phyloP scores from a whole-genome alignment of 1,140 invertebrate species.

The Cecropterus lyciades region DNA sequence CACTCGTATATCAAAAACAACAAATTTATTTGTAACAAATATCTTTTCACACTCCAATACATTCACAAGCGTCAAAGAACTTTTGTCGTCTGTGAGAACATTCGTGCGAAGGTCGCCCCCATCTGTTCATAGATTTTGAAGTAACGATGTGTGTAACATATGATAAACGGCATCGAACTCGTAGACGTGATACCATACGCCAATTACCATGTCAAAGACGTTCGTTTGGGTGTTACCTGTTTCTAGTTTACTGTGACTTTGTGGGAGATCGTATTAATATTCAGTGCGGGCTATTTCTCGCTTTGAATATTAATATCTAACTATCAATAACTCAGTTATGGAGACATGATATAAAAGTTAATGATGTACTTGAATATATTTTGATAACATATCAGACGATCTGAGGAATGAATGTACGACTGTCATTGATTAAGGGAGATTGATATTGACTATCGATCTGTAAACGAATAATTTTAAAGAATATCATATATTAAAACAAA shows the following conservation, averaged over 20 bases:
- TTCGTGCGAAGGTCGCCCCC: neutral
- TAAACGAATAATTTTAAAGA: too few relatives aligned
- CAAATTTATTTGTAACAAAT: too few relatives aligned
- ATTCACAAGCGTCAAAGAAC: neutral
- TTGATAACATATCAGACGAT: too few relatives aligned
- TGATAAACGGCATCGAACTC: neutral
- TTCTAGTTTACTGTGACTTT: neutral
- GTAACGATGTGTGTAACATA: neutral
- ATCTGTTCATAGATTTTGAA: neutral
- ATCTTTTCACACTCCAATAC: neutral
- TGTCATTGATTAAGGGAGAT: too few relatives aligned
- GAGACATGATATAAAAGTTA: neutral
- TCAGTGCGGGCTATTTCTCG: neutral
- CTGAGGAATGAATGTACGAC: too few relatives aligned
- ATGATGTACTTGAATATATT: neutral
- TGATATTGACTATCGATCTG: too few relatives aligned
- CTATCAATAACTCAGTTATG: neutral
- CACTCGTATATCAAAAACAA: too few relatives aligned
- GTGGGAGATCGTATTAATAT: conserved; percentile 5
- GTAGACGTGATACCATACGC: neutral
- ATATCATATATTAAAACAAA: too few relatives aligned
- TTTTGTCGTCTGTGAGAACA: neutral
- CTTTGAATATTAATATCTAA: neutral
- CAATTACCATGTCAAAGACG: conserved; percentile 25
- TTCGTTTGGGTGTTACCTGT: neutral